A percentile compares a stretch with the other conserved stretches of the same genome.
Conservation (phyloP, 2,797 vertebrate genomes). For the Amblyraja radiata region DNA sequence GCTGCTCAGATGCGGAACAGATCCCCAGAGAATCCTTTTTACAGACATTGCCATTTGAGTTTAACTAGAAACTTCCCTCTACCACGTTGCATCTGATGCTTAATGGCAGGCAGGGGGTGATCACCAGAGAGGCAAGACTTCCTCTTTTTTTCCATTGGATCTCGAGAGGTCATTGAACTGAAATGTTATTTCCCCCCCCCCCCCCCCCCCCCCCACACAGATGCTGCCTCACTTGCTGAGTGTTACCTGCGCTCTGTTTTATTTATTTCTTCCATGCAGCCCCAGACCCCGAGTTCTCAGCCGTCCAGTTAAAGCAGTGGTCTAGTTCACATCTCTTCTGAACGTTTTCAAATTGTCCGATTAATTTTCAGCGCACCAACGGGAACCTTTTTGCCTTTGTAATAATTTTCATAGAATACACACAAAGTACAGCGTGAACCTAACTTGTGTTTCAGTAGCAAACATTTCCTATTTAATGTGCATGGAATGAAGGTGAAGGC, state of each 20-base stretch:
- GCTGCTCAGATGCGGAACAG: not conserved
- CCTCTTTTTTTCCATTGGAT: too few relatives aligned
- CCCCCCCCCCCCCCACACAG: too few relatives aligned
- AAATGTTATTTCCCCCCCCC: too few relatives aligned
- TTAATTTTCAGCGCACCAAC: not conserved
- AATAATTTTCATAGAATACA: too few relatives aligned
- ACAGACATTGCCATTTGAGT: not conserved
- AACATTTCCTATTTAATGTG: not conserved
- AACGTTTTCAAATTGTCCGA: not conserved
- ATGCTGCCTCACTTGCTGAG: not conserved
- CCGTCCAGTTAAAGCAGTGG: not conserved
- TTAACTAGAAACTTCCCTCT: not conserved
- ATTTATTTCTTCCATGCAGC: too few relatives aligned
- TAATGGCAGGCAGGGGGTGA: not conserved
- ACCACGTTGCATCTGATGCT: too few relatives aligned
- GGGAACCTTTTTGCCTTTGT: not conserved
- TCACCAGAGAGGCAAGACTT: not conserved
- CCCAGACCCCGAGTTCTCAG: not conserved
- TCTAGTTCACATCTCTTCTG: not conserved
- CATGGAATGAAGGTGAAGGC: not conserved
- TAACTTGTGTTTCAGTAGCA: not conserved
- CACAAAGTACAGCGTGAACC: not conserved
- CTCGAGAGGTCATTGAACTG: too few relatives aligned
- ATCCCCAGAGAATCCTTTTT: not conserved
- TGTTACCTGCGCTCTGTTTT: too few relatives aligned